Base-by-base conservation (phyloP, 2,888 invertebrate genomes). In the Melolontha melolontha region DNA sequence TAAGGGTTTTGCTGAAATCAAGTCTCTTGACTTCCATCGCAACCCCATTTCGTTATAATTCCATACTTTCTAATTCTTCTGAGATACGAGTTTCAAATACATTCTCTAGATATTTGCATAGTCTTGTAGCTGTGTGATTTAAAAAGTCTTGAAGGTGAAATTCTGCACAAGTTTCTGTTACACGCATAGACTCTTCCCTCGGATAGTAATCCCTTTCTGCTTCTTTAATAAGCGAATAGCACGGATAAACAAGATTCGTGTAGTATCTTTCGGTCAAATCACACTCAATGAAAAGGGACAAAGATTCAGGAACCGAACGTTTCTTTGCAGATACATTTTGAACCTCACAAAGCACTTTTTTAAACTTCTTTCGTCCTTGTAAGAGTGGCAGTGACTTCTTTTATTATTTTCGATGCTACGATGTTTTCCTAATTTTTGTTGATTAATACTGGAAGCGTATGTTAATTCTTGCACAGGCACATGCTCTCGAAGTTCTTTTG, bases 201-300 rank as follows among this genome's bases (percentile, higher is more conserved):
- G 72, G 73, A 62, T 74, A 72, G 63, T 72, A 73, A 41, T 71
- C 59, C 55, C 63, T 66, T 66, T 75, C 75, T 51, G 51, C 69
- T 62, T 68, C 67, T 42, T 69, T 57, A 34, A 75, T 16, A 29
- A 69, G 14, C 22, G 54, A 54, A 50, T 74, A 75, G 51, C 74
- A 70, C 10, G 70, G 73, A 52, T 59, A 69, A 68, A 50, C n/a
- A n/a, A n/a, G n/a, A n/a, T n/a, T 8, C 6, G 5, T 8, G 39
- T 39, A n/a, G n/a, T n/a, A n/a, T n/a, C n/a, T n/a, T n/a, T n/a
- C n/a, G n/a, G n/a, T n/a, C n/a, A n/a, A n/a, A n/a, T n/a, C n/a
- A n/a, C n/a, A n/a, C n/a, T n/a, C n/a, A n/a, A n/a, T n/a, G n/a
- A n/a, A n/a, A n/a, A n/a, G n/a, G n/a, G n/a, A n/a, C n/a, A n/a